Conservation (phyloP, 2,888 invertebrate species). For the Dilophus febrilis region DNA sequence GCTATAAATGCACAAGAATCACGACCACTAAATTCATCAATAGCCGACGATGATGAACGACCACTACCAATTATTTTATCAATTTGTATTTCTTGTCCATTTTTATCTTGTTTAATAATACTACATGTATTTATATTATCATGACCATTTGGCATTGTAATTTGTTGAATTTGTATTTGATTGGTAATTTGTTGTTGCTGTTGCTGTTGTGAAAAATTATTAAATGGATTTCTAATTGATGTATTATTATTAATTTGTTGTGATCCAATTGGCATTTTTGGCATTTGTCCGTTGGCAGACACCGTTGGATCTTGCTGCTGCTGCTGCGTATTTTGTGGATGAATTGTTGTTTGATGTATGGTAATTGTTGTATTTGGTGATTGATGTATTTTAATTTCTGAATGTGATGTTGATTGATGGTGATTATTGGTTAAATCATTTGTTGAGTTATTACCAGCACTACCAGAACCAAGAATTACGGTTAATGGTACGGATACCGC, state of each 20-base stretch:
- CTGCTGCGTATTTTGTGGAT: constrained; percentile 10
- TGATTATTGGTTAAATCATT: neutral
- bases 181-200: constrained; percentile 11
- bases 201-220: neutral
- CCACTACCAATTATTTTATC: neutral
- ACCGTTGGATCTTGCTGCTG: neutral
- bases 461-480: constrained; percentile 3
- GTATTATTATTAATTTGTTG: constrained; percentile 5
- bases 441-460: neutral
- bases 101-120: constrained; percentile 11
- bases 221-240: constrained; percentile 4
- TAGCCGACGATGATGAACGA: constrained; percentile 1
- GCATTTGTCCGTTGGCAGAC: no score
- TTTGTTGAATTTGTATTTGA: constrained; percentile 14
- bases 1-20: neutral
- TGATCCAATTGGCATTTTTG: no score
- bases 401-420: constrained; percentile 5
- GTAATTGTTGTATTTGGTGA: constrained; percentile 13
- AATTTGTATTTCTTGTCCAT: constrained; percentile 11
- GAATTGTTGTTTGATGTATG: constrained; percentile 13
- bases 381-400: constrained; percentile 12
- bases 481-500: constrained; percentile 3
- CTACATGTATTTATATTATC: constrained; percentile 7
- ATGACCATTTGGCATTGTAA: constrained; percentile 9
- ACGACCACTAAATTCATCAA: constrained; percentile 2